A percentile compares a stretch with the other conserved stretches of the same genome.
These are phyloP conservation scores for Eremophila alpestris DNA, from an alignment of 2,797 vertebrate species.

Conservation along the genomic window DNA sequence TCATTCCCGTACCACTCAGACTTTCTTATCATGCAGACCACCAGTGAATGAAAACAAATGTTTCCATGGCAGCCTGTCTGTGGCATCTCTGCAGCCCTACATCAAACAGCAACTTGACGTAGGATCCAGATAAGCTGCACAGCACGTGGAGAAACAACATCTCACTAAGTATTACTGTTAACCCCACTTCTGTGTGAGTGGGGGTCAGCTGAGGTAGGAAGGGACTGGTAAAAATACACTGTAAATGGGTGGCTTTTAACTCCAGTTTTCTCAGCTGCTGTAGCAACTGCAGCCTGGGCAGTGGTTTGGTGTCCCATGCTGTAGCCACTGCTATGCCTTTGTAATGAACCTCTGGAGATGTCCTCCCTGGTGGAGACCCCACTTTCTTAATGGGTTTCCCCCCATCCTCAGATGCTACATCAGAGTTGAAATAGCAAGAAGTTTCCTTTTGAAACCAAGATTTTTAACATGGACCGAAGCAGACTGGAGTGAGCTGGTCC, in stretches of 20 bases:
- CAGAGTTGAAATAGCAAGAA: not conserved
- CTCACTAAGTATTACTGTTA: not conserved
- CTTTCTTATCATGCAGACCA: not conserved
- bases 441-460: not conserved
- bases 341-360: not conserved
- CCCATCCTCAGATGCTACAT: accelerated
- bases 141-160: not conserved
- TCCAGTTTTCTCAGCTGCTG: not conserved
- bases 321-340: not conserved
- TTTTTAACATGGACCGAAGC: not conserved
- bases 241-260: not conserved
- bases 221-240: not conserved
- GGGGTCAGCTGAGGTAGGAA: not conserved
- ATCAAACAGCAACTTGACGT: not conserved
- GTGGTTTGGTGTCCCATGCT: not conserved
- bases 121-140: not conserved
- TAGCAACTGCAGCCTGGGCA: not conserved
- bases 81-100: not conserved
- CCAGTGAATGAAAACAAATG: slow-evolving; percentile 35
- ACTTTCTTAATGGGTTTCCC: not conserved
- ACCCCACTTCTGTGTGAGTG: not conserved
- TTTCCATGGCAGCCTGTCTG: slow-evolving; percentile 11
- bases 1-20: not conserved
- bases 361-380: not conserved
- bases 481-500: not conserved